Evolutionary conservation across 2,113 vertebrate species (phyloP), one percentile per base, ranked within the genome.

Genomic region (Mus spicilegus): DNA sequence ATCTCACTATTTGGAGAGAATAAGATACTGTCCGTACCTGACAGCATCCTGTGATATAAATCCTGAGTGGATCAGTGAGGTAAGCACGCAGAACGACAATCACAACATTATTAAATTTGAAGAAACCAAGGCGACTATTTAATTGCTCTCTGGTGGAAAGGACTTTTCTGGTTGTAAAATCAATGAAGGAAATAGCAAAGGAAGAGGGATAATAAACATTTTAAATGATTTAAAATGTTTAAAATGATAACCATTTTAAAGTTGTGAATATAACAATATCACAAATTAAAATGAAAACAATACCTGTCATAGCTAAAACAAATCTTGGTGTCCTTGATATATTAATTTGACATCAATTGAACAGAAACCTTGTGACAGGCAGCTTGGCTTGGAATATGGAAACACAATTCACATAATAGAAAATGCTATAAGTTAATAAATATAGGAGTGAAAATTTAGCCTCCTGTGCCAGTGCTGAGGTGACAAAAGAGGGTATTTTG

Each of bases 101-200:
- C 81, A 69, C 95, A 89, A 22, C 65, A 76, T 95, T 91, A 91
- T 91, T 95, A 95, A 92, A 91, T 22, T 69, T 72, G 16, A 88
- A 39, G 84, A 94, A 96, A 93, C 36, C 42, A 61, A 96, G 86
- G 51, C 76, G 33, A 67, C 49, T 86, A 81, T 94, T 86, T 91
- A 93, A 91, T 90, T 96, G 70, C 9, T 92, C 17, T 93, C 65
- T 58, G 42, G n/a, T 91, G n/a, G 36, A 54, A 91, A 94, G 75
- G 33, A 26, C 61, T 69, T 94, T 93, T 95, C 78, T 96, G 93
- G 82, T 88, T 95, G 72, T 85, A 96, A 95, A 96, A 92, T 69
- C 70, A 97, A 36, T 96, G 85, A 93, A 94, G 72, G 54, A 76
- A 94, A 46, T 88, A 72, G 75, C 58, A 96, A 94, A 94, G 33